These are phyloP conservation scores for Anguilla obscura DNA, from an alignment of 2,797 vertebrate genomes.

Conservation along the genomic window DNA sequence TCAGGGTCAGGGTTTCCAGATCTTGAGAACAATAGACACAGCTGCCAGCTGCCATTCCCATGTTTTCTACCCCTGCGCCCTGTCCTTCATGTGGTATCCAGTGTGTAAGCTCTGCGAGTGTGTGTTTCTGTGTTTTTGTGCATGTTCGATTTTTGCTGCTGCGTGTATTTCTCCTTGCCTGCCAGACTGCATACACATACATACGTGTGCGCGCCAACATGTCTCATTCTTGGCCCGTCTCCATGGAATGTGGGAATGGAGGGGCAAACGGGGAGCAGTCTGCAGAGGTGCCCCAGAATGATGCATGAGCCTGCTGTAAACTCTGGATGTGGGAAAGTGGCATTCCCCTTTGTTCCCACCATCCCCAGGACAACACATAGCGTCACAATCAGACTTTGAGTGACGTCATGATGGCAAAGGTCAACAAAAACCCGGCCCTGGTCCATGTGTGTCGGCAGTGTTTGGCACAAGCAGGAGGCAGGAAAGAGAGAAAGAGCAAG, in stretches of 20 bases:
- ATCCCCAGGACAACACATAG: conserved; percentile 60
- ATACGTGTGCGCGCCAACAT: conserved; percentile 29
- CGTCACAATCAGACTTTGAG: conserved; percentile 56
- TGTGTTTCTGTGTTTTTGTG: background rate
- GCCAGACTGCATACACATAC: background rate
- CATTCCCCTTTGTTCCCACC: conserved; percentile 65
- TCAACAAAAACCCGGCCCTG: conserved; percentile 45
- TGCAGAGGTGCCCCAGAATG: conserved; percentile 23
- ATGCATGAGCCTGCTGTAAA: conserved; percentile 43
- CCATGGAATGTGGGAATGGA: background rate
- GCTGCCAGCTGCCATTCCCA: conserved; percentile 45
- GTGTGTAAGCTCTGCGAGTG: background rate
- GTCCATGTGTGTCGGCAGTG: conserved; percentile 43
- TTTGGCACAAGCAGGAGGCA: conserved; percentile 34
- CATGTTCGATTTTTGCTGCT: conserved; percentile 22
- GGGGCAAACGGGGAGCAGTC: background rate
- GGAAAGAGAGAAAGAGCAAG: conserved; percentile 46
- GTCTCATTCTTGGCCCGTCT: background rate
- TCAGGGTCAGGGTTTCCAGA: conserved; percentile 67
- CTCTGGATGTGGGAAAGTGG: conserved; percentile 71
- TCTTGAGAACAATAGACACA: conserved; percentile 57
- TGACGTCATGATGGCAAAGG: conserved; percentile 57
- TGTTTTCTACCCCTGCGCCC: background rate
- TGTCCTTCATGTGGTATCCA: no score
- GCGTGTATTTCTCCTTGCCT: conserved; percentile 19